Evolutionary conservation across 2,888 invertebrate species (phyloP).

Genomic region (Kryphioiulus occultus): DNA sequence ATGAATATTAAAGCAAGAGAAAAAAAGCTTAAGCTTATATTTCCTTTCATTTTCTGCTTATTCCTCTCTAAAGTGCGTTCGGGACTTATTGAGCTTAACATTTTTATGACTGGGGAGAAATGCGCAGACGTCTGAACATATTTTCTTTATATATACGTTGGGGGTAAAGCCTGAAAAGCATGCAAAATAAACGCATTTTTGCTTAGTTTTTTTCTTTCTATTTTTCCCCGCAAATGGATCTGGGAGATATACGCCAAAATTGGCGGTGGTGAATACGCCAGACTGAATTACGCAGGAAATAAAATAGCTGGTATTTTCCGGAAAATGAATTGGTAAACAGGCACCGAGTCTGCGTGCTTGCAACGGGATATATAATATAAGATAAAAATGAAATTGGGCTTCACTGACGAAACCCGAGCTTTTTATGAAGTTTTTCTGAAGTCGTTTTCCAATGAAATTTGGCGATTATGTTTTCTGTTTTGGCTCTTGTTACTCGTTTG

Average conservation of each 20-base stretch:
- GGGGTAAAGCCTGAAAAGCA: not conserved
- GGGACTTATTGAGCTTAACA: constrained; percentile 19
- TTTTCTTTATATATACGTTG: not conserved
- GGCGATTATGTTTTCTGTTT: not conserved
- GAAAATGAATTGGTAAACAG: constrained; percentile 8
- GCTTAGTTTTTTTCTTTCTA: not conserved
- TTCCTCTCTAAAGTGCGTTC: constrained; percentile 21
- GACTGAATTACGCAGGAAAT: not conserved
- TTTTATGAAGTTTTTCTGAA: not conserved
- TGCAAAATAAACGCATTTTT: constrained; percentile 22
- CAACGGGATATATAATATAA: not conserved
- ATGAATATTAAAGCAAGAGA: constrained; percentile 27
- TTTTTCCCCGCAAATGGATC: not conserved
- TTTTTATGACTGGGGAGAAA: constrained; percentile 16
- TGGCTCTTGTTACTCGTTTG: not conserved
- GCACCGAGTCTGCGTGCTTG: not conserved
- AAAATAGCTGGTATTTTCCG: not conserved
- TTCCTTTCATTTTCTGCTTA: constrained; percentile 35
- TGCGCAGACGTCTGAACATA: constrained; percentile 11
- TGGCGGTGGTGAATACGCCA: not conserved
- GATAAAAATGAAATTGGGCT: not conserved
- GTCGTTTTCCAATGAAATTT: not conserved
- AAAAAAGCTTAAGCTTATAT: constrained; percentile 26
- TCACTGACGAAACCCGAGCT: not conserved
- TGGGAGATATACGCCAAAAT: not conserved